phyloP scores from a whole-genome alignment of 2,113 vertebrate species.

The zebrafish (Danio rerio) region DNA sequence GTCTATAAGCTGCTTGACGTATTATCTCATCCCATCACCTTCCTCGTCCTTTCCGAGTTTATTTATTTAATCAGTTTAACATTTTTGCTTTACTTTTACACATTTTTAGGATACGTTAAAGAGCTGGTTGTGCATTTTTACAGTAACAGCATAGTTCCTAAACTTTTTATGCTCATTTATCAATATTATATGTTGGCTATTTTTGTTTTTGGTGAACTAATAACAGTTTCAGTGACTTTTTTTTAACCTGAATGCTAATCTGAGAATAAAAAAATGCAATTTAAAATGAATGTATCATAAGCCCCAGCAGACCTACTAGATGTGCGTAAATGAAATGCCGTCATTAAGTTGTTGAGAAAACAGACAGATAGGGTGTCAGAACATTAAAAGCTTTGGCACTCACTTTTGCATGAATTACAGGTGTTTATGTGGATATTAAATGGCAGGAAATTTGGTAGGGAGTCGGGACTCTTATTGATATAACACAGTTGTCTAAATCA shows the following conservation, averaged over 20 bases:
- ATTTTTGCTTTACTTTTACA: no score
- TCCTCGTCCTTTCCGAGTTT: neutral
- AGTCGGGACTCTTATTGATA: conserved; percentile 11
- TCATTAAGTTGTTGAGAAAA: conserved; percentile 36
- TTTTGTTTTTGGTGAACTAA: neutral
- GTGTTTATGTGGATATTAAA: neutral
- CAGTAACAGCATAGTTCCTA: no score
- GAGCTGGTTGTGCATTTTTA: no score
- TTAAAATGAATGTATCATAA: neutral
- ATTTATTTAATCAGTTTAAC: no score
- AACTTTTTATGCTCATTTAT: no score
- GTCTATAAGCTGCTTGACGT: conserved; percentile 32
- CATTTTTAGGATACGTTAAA: no score
- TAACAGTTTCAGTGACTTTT: neutral
- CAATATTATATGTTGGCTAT: neutral
- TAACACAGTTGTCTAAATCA: conserved; percentile 51
- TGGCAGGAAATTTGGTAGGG: neutral
- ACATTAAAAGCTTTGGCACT: neutral
- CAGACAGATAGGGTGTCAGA: neutral
- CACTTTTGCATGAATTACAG: neutral
- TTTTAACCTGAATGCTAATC: neutral
- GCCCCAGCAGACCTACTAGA: neutral
- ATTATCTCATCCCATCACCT: conserved; percentile 27
- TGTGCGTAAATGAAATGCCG: neutral
- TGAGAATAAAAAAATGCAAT: neutral